Conservation (phyloP, 2,888 invertebrate genomes). For the Himalopsyche tibetana region DNA sequence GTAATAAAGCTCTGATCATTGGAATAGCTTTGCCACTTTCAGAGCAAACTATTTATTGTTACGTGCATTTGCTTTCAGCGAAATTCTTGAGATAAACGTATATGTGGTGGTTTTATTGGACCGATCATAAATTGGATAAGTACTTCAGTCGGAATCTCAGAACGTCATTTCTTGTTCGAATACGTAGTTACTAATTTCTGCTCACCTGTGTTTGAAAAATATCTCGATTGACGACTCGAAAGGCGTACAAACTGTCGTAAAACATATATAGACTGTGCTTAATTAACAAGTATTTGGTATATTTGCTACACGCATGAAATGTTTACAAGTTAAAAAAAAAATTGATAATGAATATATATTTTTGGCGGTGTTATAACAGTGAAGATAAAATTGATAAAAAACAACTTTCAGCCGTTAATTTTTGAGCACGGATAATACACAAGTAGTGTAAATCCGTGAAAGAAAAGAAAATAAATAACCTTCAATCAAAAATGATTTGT, state of each 20-base stretch:
- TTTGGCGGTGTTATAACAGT: too few relatives aligned
- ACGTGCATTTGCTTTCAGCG: neutral
- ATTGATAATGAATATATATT: too few relatives aligned
- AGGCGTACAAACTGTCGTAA: neutral
- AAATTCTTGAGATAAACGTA: neutral
- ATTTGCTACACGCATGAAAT: too few relatives aligned
- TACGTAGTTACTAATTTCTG: neutral
- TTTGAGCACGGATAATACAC: too few relatives aligned
- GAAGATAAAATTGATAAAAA: too few relatives aligned
- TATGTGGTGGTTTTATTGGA: neutral
- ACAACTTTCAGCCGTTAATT: too few relatives aligned
- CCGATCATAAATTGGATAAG: slow-evolving; percentile 3
- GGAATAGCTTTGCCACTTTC: neutral
- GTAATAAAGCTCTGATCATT: neutral
- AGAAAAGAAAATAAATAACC: too few relatives aligned
- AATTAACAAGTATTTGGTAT: too few relatives aligned
- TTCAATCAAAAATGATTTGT: too few relatives aligned
- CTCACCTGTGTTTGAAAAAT: neutral
- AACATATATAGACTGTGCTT: too few relatives aligned
- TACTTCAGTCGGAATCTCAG: neutral
- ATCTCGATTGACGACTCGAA: neutral
- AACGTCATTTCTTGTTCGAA: neutral
- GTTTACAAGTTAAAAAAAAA: too few relatives aligned
- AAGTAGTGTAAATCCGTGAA: too few relatives aligned
- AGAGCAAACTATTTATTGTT: slow-evolving; percentile 16